Evolutionary conservation across 2,888 invertebrate species (phyloP), one percentile per base, ranked within the genome.

Genomic region (Flexamia atlantica): DNA sequence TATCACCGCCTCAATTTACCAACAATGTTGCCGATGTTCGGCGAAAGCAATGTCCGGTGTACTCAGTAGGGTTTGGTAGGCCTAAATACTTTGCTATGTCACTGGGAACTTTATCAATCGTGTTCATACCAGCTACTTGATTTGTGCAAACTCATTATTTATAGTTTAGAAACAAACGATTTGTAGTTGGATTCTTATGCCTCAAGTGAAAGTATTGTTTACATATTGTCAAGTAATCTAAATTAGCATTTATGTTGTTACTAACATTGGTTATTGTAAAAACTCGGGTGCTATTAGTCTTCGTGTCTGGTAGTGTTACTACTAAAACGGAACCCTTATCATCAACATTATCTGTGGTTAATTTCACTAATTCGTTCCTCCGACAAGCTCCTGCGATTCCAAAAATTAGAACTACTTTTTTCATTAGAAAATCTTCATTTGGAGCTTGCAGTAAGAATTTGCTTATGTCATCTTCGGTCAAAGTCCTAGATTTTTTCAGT

Each of bases 1-100:
- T n/a, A n/a, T n/a, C n/a, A n/a, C n/a, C n/a, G n/a, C n/a, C n/a
- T n/a, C n/a, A n/a, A n/a, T n/a, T n/a, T n/a, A n/a, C n/a, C n/a
- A 36, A 64, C 30, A 70, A 30, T 14, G 72, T 36, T 0, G 72
- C 72, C 9, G 72, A 72, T 72, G 72, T 36, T 40, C 72, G 72
- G 72, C 72, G 72, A 40, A 72, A 72, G 23, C 72, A 72, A 72
- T 72, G 32, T 0, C 72, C 42, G n/a, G 72, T 72, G n/a, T 72
- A 72, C 25, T 40, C 17, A 14, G 12, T 2, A 36, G 28, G 23
- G 9, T 32, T 4, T 30, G 9, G 32, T n/a, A 72, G 32, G 14
- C 40, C 40, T n/a, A 32, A 36, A 40, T n/a, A 72, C 1, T 36
- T 12, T 2, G 36, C 32, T 36, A 72, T 36, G 32, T 72, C 40